Base-by-base conservation (phyloP, 2,888 invertebrate genomes). In the Drosophila mettleri region DNA sequence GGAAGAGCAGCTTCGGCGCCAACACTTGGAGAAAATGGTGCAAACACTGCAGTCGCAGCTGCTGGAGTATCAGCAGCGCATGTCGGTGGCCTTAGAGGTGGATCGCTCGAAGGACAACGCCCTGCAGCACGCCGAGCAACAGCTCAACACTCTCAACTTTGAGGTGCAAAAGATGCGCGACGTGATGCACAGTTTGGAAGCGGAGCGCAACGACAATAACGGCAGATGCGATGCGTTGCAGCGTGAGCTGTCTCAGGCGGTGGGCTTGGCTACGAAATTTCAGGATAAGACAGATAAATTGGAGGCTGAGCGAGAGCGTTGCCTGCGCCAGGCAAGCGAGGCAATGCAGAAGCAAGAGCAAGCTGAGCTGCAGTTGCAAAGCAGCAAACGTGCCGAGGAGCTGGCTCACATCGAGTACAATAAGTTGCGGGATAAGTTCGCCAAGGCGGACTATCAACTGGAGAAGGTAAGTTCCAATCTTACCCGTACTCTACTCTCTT, bases 21-120 rank as follows among this genome's bases (percentile, higher is more conserved):
- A 96, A 93, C 96, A 96, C 93, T 91, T 92, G 83, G 97, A 97
- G 92, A 93, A 94, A 65, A 93, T 95, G 80, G 96, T 97, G 53
- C 95, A 95, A 83, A 94, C 95, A 53, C 91, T 97, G 1, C 97
- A 97, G 89, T 94, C 94, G 77, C 95, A 95, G 75, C 92, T 95
- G 52, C 92, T 97, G 27, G 96, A 97, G 77, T 95, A 96, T 78
- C 96, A 97, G 89, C 96, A 97, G 89, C 95, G 95, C 80, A 90
- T 97, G 29, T 95, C 96, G 0, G 96, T 97, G 0, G 97, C 97
- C 0, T 91, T 96, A 6, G 94, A 95, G 90, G 95, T 97, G 0
- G 97, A 97, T 90, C 94, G 94, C 59, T 94, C 95, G 0, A 97
- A 97, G 89, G 96, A 96, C 81, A 91, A 93, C 0, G 95, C 95